Conservation (phyloP, 2,888 invertebrate species). For the Arctia plantaginis region DNA sequence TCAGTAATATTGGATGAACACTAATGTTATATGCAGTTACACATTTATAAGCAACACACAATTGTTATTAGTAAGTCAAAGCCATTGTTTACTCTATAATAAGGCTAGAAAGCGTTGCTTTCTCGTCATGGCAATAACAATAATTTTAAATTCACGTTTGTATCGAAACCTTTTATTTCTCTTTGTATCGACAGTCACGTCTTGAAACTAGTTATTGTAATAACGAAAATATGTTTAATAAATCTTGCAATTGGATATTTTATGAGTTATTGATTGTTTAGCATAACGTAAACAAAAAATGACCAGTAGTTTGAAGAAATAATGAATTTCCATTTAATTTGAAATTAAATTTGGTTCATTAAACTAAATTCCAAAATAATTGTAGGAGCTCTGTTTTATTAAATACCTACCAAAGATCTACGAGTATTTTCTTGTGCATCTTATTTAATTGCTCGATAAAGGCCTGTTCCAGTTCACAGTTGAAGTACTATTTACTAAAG, state of each 20-base stretch:
- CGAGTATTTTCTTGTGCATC: neutral
- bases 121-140: conserved; percentile 69
- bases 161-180: conserved; percentile 62
- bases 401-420: neutral
- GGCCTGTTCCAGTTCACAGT: neutral
- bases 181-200: conserved; percentile 57
- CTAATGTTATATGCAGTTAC: neutral
- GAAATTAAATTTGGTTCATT: neutral
- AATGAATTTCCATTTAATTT: neutral
- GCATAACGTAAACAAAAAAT: neutral
- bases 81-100: conserved; percentile 73
- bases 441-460: neutral
- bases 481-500: neutral
- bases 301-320: neutral
- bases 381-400: neutral
- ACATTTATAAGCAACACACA: conserved; percentile 9
- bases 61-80: conserved; percentile 51
- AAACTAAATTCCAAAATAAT: too few relatives aligned
- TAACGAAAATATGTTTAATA: conserved; percentile 1
- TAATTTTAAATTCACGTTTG: conserved; percentile 68
- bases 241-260: neutral
- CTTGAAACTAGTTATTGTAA: conserved; percentile 24
- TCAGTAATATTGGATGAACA: neutral
- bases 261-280: neutral
- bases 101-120: conserved; percentile 75